Base-by-base conservation (phyloP, 2,113 vertebrate species). In the Rhinopomastus cyanomelas region DNA sequence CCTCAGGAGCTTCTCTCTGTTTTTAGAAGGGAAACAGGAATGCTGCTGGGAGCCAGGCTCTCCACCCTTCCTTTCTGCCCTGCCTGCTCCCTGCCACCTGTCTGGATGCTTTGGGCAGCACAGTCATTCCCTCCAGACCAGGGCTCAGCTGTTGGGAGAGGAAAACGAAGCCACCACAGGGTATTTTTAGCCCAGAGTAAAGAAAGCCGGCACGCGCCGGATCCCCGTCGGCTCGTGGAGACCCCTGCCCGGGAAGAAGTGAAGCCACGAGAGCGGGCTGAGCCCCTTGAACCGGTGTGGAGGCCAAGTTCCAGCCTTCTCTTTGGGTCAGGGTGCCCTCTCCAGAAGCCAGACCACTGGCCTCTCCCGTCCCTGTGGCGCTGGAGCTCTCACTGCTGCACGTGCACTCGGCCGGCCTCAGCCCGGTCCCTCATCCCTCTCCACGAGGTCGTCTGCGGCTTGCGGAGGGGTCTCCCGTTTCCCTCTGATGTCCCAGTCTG, bases 121-220 rank as follows among this genome's bases (percentile, higher is more conserved):
- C 75, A 92, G 92, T 94, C 91, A 94, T 89, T 95, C 90, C 90
- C 85, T 87, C 65, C 71, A 93, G 92, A 95, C 67, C 61, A 2
- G 77, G 90, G 82, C 89, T 96, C 96, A 96, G 96, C 96, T 97
- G 96, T 95, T 85, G 78, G 73, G 85, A 93, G 89, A 81, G 95
- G 90, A 96, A 97, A 97, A 94, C 94, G 95, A 94, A 95, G 94
- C 91, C 90, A 25, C 83, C 94, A 88, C 69, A 15, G 91, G 67
- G 88, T 93, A 89, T 93, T 94, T 95, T 96, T 95, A 96, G 84
- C 91, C 51, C 61, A 91, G 87, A 56, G 87, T 94, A 96, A 96
- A 95, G 88, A 92, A 88, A 94, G 86, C 3, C 86, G 88, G 72
- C 80, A 92, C 80, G 95, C 68, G 61, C 74, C 27, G 0, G 72